Conservation (phyloP, 1,140 invertebrate genomes). For the Sitodiplosis mosellana region DNA sequence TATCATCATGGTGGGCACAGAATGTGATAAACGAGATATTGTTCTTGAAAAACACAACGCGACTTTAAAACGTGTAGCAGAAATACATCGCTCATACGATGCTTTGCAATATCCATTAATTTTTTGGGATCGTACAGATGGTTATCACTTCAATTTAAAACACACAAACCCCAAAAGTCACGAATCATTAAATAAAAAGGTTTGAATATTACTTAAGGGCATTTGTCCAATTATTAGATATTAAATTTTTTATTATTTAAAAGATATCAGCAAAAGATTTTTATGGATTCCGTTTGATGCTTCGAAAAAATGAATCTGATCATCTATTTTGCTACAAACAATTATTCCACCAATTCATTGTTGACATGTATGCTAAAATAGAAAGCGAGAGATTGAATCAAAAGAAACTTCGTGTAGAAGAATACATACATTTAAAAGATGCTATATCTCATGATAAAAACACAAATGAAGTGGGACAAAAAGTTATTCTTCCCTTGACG, state of each 20-base stretch:
- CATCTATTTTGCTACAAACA: conserved; percentile 10
- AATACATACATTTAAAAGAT: conserved; percentile 27
- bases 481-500: conserved; percentile 18
- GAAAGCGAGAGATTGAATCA: conserved; percentile 29
- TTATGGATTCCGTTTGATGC: no score
- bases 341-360: conserved; percentile 20
- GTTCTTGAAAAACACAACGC: conserved; percentile 6
- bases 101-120: conserved; percentile 27
- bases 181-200: no score
- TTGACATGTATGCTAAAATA: conserved; percentile 31
- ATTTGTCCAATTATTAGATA: no score
- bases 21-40: conserved; percentile 7
- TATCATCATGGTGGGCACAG: conserved; percentile 19
- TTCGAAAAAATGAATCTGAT: conserved; percentile 8
- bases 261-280: no score
- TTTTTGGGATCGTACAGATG: conserved; percentile 26
- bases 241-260: no score
- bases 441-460: conserved; percentile 12
- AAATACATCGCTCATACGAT: conserved; percentile 24
- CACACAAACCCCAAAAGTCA: conserved; percentile 8
- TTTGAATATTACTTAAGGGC: no score
- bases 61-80: conserved; percentile 10
- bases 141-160: conserved; percentile 19
- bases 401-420: conserved; percentile 25
- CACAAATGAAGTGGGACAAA: conserved; percentile 11